Percentiles rank a stretch among this genome's conserved stretches.
These are phyloP conservation scores for Branchinecta lindahli DNA, from an alignment of 1,140 invertebrate genomes.

Conservation along the genomic window DNA sequence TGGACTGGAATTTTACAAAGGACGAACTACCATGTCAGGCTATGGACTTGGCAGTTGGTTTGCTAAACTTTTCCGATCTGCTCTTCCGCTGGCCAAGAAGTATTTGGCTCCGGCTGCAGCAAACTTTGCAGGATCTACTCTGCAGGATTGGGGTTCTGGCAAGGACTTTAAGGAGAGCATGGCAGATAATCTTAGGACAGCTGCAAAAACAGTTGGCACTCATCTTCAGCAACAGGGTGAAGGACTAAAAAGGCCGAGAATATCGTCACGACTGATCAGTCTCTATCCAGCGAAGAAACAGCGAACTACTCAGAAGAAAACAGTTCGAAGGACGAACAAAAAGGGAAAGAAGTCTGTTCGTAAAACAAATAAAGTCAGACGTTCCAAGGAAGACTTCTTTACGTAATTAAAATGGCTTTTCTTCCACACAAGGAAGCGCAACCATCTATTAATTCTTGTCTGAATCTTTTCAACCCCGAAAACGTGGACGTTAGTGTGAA, in stretches of 20 bases:
- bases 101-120: not conserved
- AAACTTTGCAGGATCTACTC: not conserved
- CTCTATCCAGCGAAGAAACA: not conserved
- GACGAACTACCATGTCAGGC: not conserved
- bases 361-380: not conserved
- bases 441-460: not conserved
- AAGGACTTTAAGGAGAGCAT: not conserved
- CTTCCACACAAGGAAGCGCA: conserved; percentile 1
- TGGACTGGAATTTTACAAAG: conserved; percentile 3
- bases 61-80: not conserved
- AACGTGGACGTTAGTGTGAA: not conserved
- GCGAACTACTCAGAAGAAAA: not conserved
- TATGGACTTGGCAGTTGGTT: conserved; percentile 2
- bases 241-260: not conserved
- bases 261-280: not conserved
- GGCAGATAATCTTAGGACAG: not conserved
- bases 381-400: not conserved
- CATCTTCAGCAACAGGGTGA: not conserved
- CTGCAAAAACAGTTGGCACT: not conserved
- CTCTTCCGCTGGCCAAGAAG: not conserved
- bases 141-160: not conserved
- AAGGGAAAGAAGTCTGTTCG: not conserved
- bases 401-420: not conserved
- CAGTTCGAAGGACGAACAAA: not conserved
- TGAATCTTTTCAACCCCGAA: not conserved